A percentile compares a stretch with the other conserved stretches of the same genome.
Evolutionary conservation across 2,113 vertebrate species (phyloP).

Genomic region (Syrrhaptes paradoxus): DNA sequence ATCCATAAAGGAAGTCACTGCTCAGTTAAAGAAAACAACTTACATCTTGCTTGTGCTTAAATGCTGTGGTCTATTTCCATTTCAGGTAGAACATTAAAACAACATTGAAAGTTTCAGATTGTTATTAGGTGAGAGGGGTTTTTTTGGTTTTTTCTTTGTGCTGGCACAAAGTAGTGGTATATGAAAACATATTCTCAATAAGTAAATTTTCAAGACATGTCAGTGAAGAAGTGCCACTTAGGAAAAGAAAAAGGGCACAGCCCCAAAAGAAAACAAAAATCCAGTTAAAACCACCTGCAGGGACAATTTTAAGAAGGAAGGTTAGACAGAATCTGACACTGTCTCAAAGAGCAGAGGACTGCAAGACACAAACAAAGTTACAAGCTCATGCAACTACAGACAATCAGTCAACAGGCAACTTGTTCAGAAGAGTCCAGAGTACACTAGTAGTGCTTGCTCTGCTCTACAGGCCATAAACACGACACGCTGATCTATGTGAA

Average conservation of each 20-base stretch:
- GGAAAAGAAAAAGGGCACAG: background rate
- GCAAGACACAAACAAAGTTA: background rate
- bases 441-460: background rate
- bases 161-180: background rate
- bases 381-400: background rate
- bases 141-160: background rate
- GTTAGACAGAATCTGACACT: background rate
- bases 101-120: background rate
- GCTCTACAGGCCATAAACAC: background rate
- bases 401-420: background rate
- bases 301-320: background rate
- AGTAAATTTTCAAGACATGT: background rate
- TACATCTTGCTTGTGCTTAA: background rate
- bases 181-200: background rate
- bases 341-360: background rate
- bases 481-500: background rate
- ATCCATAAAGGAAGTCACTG: background rate
- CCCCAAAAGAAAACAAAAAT: background rate
- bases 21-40: background rate
- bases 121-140: background rate
- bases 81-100: background rate
- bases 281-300: background rate
- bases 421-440: background rate
- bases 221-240: background rate
- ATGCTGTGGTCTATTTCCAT: background rate